A percentile compares a stretch with the other conserved stretches of the same genome.
Conservation (phyloP, 2,113 vertebrate species). For the Patagioenas fasciata region DNA sequence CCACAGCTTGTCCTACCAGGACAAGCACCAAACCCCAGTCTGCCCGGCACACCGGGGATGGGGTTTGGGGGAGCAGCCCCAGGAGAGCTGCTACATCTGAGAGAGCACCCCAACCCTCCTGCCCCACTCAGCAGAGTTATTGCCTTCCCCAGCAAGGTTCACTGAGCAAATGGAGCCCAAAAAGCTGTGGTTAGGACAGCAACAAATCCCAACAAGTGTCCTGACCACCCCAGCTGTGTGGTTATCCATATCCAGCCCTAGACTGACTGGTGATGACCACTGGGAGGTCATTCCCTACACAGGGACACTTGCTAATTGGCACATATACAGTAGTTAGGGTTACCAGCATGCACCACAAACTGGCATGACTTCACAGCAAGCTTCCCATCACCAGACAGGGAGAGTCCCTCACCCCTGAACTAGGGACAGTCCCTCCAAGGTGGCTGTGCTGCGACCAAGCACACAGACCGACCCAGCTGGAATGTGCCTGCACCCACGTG, state of each 20-base stretch:
- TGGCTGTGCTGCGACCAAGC: neutral
- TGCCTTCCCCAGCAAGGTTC: neutral
- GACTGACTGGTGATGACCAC: neutral
- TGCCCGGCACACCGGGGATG: rapidly evolving
- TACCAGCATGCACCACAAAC: neutral
- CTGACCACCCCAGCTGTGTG: neutral
- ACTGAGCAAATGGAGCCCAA: neutral
- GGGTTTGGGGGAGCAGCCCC: neutral
- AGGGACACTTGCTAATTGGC: neutral
- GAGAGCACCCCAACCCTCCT: neutral
- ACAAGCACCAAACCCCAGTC: neutral
- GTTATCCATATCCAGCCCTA: neutral
- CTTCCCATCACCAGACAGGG: neutral
- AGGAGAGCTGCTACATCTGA: rapidly evolving
- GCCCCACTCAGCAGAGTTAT: neutral
- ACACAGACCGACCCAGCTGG: neutral
- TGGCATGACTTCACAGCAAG: neutral
- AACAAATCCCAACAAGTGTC: neutral
- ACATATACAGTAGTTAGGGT: neutral
- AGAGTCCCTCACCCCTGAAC: neutral
- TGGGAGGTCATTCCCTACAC: neutral
- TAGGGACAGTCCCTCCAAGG: neutral
- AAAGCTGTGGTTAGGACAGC: neutral
- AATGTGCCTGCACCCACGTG: neutral
- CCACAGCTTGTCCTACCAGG: neutral